A percentile compares a stretch with the other conserved stretches of the same genome.
These are phyloP conservation scores for Drosophila nr. perissopoda DNA, from an alignment of 2,888 invertebrate species.

Conservation along the genomic window DNA sequence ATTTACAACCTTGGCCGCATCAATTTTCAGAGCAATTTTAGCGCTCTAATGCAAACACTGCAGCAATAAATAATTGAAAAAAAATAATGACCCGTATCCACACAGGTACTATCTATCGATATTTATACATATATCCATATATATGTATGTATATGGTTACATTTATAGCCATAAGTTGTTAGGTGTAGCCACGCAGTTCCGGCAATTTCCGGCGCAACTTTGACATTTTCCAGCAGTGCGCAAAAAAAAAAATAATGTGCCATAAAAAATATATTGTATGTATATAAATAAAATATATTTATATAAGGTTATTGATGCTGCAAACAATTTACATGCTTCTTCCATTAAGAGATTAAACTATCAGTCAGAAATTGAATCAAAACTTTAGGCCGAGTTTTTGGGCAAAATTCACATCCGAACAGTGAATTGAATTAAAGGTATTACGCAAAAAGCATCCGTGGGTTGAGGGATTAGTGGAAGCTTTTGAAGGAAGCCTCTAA, in stretches of 20 bases:
- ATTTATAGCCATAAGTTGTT: constrained; percentile 73
- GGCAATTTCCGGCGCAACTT: constrained; percentile 66
- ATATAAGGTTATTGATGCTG: constrained; percentile 22
- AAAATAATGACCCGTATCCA: constrained; percentile 14
- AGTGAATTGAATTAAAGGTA: constrained; percentile 43
- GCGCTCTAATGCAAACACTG: constrained; percentile 45
- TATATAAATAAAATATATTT: constrained; percentile 30
- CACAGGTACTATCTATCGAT: constrained; percentile 4
- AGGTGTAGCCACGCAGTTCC: constrained; percentile 70
- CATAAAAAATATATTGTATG: constrained; percentile 52
- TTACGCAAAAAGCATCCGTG: constrained; percentile 4
- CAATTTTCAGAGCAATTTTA: constrained; percentile 54
- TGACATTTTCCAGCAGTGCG: constrained; percentile 22
- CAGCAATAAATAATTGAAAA: constrained; percentile 54
- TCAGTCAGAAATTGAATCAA: constrained; percentile 41
- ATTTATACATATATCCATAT: not conserved
- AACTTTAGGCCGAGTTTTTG: constrained; percentile 22
- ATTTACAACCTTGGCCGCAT: constrained; percentile 52
- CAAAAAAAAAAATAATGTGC: constrained; percentile 31
- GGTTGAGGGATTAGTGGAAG: constrained; percentile 4
- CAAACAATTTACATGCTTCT: constrained; percentile 46
- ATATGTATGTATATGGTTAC: constrained; percentile 25
- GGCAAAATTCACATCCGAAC: constrained; percentile 21
- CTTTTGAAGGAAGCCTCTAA: not conserved
- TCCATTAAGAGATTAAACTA: constrained; percentile 77